Percentiles rank a stretch among this genome's conserved stretches.
Evolutionary conservation across 2,797 vertebrate genomes (phyloP).

Genomic region (Lophura swinhoii): DNA sequence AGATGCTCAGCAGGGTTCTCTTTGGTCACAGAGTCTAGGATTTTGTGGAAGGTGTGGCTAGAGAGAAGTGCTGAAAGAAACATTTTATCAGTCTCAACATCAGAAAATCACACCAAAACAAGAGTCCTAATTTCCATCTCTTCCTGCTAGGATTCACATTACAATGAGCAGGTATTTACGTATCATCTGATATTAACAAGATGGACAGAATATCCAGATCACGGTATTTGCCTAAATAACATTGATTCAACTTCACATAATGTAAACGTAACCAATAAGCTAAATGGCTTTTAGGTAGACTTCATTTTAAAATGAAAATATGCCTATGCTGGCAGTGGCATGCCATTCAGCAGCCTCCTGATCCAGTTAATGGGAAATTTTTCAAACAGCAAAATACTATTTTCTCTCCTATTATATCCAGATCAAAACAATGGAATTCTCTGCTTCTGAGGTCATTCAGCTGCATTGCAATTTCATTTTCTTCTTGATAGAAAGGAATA

Average conservation of each 20-base stretch:
- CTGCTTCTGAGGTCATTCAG: background rate
- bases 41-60: background rate
- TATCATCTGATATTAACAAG: background rate
- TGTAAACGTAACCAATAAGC: background rate
- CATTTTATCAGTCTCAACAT: background rate
- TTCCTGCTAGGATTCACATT: background rate
- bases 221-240: background rate
- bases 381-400: background rate
- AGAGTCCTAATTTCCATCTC: background rate
- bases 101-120: background rate
- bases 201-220: background rate
- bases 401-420: background rate
- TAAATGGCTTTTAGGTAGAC: background rate
- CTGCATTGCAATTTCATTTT: background rate
- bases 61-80: background rate
- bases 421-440: background rate
- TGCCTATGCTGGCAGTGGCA: background rate
- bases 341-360: background rate
- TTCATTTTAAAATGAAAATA: background rate
- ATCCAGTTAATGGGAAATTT: background rate
- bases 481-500: background rate
- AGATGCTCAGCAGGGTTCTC: accelerated
- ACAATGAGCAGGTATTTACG: background rate
- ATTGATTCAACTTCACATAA: background rate
- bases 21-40: accelerated